These are phyloP conservation scores for Exephanes ischioxanthus DNA, from an alignment of 2,888 invertebrate genomes.

Conservation along the genomic window DNA sequence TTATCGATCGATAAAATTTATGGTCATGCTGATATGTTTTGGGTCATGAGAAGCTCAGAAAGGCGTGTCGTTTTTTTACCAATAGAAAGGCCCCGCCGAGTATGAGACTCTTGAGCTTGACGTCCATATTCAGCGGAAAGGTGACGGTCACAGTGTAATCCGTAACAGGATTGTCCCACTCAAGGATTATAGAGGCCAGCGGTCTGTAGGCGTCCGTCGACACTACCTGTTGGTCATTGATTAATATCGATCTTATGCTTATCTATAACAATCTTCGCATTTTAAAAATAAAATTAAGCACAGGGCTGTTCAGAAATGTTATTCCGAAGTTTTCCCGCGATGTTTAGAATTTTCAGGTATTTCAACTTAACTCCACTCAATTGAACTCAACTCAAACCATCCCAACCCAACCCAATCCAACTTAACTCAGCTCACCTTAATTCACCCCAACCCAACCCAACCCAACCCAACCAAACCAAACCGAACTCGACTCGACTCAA, in stretches of 20 bases:
- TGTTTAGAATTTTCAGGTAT: too few relatives aligned
- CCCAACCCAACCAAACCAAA: too few relatives aligned
- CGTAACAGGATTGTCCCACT: slow-evolving; percentile 89
- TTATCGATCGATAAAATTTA: too few relatives aligned
- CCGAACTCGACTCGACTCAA: too few relatives aligned
- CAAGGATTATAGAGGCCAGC: slow-evolving; percentile 90
- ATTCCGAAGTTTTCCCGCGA: neutral
- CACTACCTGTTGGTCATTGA: slow-evolving; percentile 71
- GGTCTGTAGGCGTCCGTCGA: slow-evolving; percentile 87
- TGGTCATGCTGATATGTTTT: neutral
- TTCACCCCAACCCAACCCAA: too few relatives aligned
- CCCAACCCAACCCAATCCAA: too few relatives aligned
- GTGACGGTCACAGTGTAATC: slow-evolving; percentile 91
- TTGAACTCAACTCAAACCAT: too few relatives aligned
- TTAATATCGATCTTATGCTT: neutral
- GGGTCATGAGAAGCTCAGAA: too few relatives aligned
- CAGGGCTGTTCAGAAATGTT: neutral
- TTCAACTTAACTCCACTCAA: too few relatives aligned
- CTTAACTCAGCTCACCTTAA: too few relatives aligned
- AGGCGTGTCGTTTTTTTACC: slow-evolving; percentile 85
- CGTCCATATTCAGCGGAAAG: slow-evolving; percentile 90
- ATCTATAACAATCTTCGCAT: neutral
- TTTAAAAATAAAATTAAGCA: neutral
- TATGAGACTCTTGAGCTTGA: slow-evolving; percentile 92
- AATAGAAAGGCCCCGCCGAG: slow-evolving; percentile 93